phyloP scores from a whole-genome alignment of 2,888 invertebrate genomes.

The Erannis defoliaria region DNA sequence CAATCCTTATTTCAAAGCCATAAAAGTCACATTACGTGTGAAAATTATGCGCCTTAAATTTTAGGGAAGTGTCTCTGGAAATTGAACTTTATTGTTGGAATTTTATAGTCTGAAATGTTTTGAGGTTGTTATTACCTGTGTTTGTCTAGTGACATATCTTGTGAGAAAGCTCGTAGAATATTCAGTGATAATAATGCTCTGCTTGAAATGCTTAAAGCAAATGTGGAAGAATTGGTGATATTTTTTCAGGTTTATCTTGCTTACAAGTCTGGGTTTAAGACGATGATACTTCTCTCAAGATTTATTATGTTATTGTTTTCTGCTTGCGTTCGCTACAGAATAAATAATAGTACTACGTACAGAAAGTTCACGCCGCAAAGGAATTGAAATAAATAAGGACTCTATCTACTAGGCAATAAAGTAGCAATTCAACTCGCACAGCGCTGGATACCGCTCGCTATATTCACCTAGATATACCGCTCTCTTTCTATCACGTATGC shows the following conservation, averaged over 20 bases:
- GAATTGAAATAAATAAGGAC: no score
- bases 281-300: neutral
- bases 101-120: constrained; percentile 25
- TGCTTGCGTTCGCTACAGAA: no score
- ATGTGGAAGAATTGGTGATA: constrained; percentile 28
- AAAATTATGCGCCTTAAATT: constrained; percentile 40
- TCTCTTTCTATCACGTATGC: no score
- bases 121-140: constrained; percentile 3
- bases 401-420: no score
- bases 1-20: constrained; percentile 39
- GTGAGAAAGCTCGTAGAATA: constrained; percentile 40
- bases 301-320: neutral
- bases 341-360: no score
- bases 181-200: constrained; percentile 40
- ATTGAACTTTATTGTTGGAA: constrained; percentile 17
- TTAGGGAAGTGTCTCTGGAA: constrained; percentile 6
- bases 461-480: no score
- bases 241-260: constrained; percentile 14
- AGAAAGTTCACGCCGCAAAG: no score
- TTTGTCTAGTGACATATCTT: constrained; percentile 32
- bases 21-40: constrained; percentile 44
- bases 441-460: no score
- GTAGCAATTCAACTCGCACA: no score
- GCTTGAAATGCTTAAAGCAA: constrained; percentile 35
- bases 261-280: constrained; percentile 4